Percentiles rank a stretch among this genome's conserved stretches.
Evolutionary conservation across 2,113 vertebrate species (phyloP).

Genomic region (Aix galericulata): DNA sequence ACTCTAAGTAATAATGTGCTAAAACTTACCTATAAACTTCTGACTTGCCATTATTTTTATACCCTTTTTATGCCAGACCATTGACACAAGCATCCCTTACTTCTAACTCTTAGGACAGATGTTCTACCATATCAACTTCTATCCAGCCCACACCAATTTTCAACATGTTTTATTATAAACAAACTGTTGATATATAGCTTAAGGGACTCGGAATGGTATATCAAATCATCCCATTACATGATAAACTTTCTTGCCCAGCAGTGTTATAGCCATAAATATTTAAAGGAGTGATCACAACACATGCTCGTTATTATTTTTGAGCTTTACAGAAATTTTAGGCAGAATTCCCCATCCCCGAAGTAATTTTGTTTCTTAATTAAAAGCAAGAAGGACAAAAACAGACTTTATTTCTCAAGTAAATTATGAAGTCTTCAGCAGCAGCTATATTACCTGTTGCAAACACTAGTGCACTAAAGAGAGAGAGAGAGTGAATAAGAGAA

Average conservation of each 20-base stretch:
- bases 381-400: background rate
- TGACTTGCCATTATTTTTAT: background rate
- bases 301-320: background rate
- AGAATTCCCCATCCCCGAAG: background rate
- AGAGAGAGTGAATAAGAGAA: too few relatives aligned
- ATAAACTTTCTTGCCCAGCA: background rate
- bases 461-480: too few relatives aligned
- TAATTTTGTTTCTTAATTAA: background rate
- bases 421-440: background rate
- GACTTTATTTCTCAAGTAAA: background rate
- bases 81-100: background rate
- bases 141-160: background rate
- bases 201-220: background rate
- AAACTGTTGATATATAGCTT: background rate
- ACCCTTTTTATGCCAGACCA: background rate
- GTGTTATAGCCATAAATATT: background rate
- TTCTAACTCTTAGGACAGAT: background rate
- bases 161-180: background rate
- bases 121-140: background rate
- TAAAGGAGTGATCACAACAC: background rate
- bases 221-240: background rate
- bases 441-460: background rate
- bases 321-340: background rate
- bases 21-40: background rate
- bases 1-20: background rate